Evolutionary conservation across 1,140 invertebrate species (phyloP).

Genomic region (Megalopta genalis): DNA sequence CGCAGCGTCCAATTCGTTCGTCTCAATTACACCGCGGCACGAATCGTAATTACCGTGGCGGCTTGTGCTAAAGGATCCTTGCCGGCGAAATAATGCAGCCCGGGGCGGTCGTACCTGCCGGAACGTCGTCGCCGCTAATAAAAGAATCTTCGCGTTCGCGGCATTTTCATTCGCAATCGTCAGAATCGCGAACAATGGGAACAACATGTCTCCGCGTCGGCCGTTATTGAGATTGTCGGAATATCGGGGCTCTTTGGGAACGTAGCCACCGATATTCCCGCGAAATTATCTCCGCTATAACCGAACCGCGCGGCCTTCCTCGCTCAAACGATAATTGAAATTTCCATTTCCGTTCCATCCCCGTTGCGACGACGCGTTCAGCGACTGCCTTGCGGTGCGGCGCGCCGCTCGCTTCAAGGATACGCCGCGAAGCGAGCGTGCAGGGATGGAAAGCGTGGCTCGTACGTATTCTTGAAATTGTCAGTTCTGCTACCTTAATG

Average conservation of each 20-base stretch:
- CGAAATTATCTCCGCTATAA: conserved; percentile 8
- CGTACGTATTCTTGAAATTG: no score
- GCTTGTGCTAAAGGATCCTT: not conserved
- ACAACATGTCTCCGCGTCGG: not conserved
- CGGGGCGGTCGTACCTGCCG: no score
- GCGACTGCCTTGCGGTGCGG: not conserved
- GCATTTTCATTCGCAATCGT: conserved; percentile 5
- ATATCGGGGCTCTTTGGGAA: conserved; percentile 6
- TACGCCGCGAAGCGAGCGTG: no score
- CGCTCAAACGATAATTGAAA: conserved; percentile 1
- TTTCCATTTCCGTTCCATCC: not conserved
- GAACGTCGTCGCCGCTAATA: not conserved
- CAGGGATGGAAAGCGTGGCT: no score
- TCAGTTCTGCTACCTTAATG: not conserved
- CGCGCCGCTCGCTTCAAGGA: no score
- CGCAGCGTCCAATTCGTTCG: not conserved
- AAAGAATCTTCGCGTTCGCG: not conserved
- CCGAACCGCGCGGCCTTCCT: not conserved
- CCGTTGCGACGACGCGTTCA: not conserved
- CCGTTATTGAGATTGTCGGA: not conserved
- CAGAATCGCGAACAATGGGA: not conserved
- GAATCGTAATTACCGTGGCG: conserved; percentile 12
- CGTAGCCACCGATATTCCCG: not conserved
- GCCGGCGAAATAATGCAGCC: not conserved
- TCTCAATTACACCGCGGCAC: not conserved